These are phyloP conservation scores for Lamellibrachia satsuma DNA, from an alignment of 2,888 invertebrate genomes.

Conservation along the genomic window DNA sequence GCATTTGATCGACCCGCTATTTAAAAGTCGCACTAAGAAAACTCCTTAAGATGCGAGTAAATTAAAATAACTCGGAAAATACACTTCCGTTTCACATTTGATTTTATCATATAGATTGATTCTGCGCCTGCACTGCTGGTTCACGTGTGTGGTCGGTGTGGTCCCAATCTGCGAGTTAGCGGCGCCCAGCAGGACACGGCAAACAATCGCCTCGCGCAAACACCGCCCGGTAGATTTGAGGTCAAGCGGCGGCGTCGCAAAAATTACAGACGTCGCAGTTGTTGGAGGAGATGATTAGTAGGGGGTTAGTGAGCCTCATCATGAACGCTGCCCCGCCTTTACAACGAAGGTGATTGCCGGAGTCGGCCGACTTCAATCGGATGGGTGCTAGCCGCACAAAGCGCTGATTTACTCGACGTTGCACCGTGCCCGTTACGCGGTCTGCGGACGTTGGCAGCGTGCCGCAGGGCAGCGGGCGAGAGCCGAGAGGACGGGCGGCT, in stretches of 20 bases:
- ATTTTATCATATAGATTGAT: slow-evolving; percentile 13
- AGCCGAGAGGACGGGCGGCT: neutral
- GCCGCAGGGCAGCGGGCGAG: neutral
- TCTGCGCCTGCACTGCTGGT: neutral
- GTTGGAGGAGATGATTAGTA: neutral
- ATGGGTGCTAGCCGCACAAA: neutral
- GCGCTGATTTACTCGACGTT: neutral
- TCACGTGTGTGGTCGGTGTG: neutral
- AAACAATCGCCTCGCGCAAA: slow-evolving; percentile 3
- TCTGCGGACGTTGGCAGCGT: neutral
- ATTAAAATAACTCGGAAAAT: neutral
- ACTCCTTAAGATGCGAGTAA: neutral
- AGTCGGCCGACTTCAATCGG: neutral
- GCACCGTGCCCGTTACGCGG: neutral
- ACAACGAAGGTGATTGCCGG: neutral
- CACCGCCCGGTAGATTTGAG: neutral
- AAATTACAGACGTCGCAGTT: neutral
- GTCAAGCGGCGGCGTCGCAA: slow-evolving; percentile 4
- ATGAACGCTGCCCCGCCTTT: neutral
- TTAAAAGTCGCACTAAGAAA: neutral
- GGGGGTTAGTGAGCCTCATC: neutral
- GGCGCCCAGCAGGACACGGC: neutral
- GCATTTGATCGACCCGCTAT: neutral
- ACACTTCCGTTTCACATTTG: neutral
- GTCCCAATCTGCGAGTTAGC: neutral